These are phyloP conservation scores for Danio jaintianensis DNA, from an alignment of 2,797 vertebrate species.

Conservation along the genomic window DNA sequence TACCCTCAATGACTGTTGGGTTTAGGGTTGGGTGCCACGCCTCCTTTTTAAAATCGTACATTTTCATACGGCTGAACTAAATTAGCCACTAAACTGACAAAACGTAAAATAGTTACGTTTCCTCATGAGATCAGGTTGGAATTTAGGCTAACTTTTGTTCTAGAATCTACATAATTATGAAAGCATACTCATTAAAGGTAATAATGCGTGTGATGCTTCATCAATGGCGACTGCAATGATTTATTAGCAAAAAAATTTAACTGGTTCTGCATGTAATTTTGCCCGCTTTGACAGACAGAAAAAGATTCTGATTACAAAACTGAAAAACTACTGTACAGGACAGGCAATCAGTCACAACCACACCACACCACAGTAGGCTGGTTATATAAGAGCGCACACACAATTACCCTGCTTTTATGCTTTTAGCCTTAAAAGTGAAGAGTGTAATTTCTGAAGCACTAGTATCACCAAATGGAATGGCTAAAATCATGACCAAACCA, in stretches of 20 bases:
- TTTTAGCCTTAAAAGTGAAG: slow-evolving; percentile 23
- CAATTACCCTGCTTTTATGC: slow-evolving; percentile 3
- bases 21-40: too few species aligned
- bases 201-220: not conserved
- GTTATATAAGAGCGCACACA: not conserved
- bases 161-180: not conserved
- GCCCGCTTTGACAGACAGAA: not conserved
- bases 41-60: too few species aligned
- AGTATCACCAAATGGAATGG: slow-evolving; percentile 6
- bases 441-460: slow-evolving; percentile 11
- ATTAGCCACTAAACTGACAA: too few species aligned
- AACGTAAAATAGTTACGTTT: too few species aligned
- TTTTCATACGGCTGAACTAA: too few species aligned
- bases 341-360: not conserved
- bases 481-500: slow-evolving; percentile 6
- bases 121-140: too few species aligned
- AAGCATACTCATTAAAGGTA: slow-evolving; percentile 3
- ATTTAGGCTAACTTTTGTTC: not conserved
- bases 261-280: not conserved
- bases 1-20: too few species aligned
- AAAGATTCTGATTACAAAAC: not conserved
- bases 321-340: not conserved
- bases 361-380: not conserved
- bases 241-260: not conserved
- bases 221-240: not conserved